Percentiles rank a stretch among this genome's conserved stretches.
These are phyloP conservation scores for Syritta pipiens DNA, from an alignment of 2,888 invertebrate genomes.

Conservation along the genomic window DNA sequence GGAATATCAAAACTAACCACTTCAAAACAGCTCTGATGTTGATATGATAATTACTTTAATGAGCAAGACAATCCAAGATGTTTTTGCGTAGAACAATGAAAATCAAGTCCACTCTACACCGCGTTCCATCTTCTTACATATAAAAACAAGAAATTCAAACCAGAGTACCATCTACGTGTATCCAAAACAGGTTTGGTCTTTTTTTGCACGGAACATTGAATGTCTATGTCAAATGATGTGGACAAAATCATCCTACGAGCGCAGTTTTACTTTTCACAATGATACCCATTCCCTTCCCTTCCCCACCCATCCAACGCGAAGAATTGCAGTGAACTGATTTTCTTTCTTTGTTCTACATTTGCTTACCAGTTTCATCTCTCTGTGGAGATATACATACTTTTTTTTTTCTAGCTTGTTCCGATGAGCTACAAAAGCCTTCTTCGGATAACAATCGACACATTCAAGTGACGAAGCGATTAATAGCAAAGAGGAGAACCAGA, in stretches of 20 bases:
- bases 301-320: background rate
- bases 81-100: slow-evolving; percentile 43
- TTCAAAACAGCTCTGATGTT: no score
- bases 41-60: slow-evolving; percentile 61
- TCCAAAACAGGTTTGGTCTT: slow-evolving; percentile 37
- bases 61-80: slow-evolving; percentile 19
- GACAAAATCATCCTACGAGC: slow-evolving; percentile 24
- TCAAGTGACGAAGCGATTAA: slow-evolving; percentile 14
- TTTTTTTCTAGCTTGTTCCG: slow-evolving; percentile 13
- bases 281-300: background rate
- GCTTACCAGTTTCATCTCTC: slow-evolving; percentile 43
- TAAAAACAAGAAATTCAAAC: slow-evolving; percentile 1
- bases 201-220: slow-evolving; percentile 27
- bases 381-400: slow-evolving; percentile 2
- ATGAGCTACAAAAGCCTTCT: slow-evolving; percentile 25
- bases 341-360: slow-evolving; percentile 68
- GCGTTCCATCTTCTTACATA: slow-evolving; percentile 1
- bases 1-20: no score
- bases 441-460: slow-evolving; percentile 44
- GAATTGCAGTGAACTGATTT: slow-evolving; percentile 44
- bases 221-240: slow-evolving; percentile 55
- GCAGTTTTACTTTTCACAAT: slow-evolving; percentile 59
- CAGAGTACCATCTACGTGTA: background rate
- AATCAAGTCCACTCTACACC: slow-evolving; percentile 16
- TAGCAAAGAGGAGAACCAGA: slow-evolving; percentile 6